These are phyloP conservation scores for Pangasius djambal DNA, from an alignment of 2,797 vertebrate genomes.

Conservation along the genomic window DNA sequence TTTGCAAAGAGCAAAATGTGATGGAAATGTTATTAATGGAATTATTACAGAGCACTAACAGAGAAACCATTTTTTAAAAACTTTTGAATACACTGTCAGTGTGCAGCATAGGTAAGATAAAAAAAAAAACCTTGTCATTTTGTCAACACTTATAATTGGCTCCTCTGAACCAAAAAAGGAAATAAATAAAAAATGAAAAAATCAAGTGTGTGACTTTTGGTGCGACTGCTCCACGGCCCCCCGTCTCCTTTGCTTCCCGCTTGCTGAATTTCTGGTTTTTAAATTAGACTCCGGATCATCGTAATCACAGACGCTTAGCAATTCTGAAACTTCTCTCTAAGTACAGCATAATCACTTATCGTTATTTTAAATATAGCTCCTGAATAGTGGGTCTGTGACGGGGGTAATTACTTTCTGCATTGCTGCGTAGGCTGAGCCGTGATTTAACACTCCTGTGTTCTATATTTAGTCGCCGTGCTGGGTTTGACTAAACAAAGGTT, in stretches of 20 bases:
- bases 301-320: constrained; percentile 60
- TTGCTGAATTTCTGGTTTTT: constrained; percentile 20
- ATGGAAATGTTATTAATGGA: constrained; percentile 46
- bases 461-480: constrained; percentile 54
- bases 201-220: constrained; percentile 28
- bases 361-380: constrained; percentile 71
- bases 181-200: constrained; percentile 12
- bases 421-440: constrained; percentile 47
- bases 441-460: constrained; percentile 42
- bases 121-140: constrained; percentile 52
- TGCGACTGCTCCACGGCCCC: constrained; percentile 39
- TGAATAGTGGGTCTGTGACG: constrained; percentile 57
- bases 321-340: constrained; percentile 59
- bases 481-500: constrained; percentile 39
- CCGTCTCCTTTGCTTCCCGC: constrained; percentile 45
- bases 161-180: constrained; percentile 25
- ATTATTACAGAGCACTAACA: constrained; percentile 52
- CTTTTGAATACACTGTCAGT: constrained; percentile 47
- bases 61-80: constrained; percentile 11
- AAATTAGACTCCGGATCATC: constrained; percentile 57
- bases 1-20: constrained; percentile 55
- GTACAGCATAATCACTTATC: constrained; percentile 70
- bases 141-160: constrained; percentile 60
- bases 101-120: constrained; percentile 39
- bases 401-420: constrained; percentile 60